Base-by-base conservation (phyloP, 1,140 invertebrate genomes). In the Monochamus saltuarius region DNA sequence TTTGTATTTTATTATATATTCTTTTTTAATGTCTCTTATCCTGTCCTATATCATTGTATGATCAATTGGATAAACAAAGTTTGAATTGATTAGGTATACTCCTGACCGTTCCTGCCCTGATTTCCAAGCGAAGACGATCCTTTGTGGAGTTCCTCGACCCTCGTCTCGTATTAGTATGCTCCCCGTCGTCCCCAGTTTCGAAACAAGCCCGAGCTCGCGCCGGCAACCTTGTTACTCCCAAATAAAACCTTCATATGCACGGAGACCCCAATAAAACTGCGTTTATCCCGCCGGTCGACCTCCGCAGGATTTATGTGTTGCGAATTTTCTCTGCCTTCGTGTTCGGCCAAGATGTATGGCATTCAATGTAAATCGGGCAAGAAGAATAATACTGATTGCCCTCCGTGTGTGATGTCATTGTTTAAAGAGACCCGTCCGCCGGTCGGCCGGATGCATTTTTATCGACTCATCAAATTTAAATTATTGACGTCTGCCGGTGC, bases 291-390 rank as follows among this genome's bases (percentile, higher is more conserved):
- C 59, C 62, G 60, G 61, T 60, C 59, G 56, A 63, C 62, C 55
- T 60, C 39, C 39, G 13, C 61, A 59, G 65, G 69, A 71, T 71
- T 71, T 71, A 71, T 71, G 69, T 65, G 61, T 71, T 61, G 64
- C 59, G 67, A 67, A 69, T 67, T 71, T 71, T 69, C 60, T 40
- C 64, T 61, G 69, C 59, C 58, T 64, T 62, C 69, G 63, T 71
- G 67, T 65, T 65, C 66, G 56, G 43, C 58, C 55, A 68, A 69
- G 69, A 71, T 67, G 64, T 69, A 68, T 66, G 60, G 69, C 67
- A 71, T 71, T 71, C 69, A 71, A 71, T 69, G 69, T 71, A 71
- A 71, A 71, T 67, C 58, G 63, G 64, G 57, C 40, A 64, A 55
- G 62, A 64, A 66, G 64, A 70, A 70, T 68, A 66, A 70, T 70